phyloP scores from a whole-genome alignment of 2,113 vertebrate genomes.

The Propithecus coquereli region DNA sequence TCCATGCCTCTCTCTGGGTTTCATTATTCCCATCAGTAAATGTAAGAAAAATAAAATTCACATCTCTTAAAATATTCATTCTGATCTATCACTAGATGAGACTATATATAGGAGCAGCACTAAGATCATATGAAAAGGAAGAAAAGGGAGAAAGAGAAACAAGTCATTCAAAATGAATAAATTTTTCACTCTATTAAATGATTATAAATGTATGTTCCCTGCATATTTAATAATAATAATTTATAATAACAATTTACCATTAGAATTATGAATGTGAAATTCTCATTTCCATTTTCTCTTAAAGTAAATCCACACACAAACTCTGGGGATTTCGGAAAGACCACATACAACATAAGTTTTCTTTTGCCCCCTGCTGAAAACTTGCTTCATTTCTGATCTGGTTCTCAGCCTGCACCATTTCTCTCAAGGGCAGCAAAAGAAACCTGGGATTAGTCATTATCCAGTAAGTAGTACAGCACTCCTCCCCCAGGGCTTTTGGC shows the following conservation, averaged over 20 bases:
- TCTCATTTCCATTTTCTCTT: neutral
- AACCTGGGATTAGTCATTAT: slow-evolving; percentile 23
- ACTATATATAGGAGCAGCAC: rapidly evolving
- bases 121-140: neutral
- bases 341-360: neutral
- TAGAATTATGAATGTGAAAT: neutral
- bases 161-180: neutral
- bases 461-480: neutral
- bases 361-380: neutral
- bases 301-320: neutral
- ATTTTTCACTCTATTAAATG: neutral
- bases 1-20: neutral
- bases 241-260: neutral
- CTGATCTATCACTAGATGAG: neutral
- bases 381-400: slow-evolving; percentile 21
- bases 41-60: neutral
- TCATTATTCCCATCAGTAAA: neutral
- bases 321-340: neutral
- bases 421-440: slow-evolving; percentile 1
- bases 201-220: neutral
- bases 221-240: neutral
- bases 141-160: neutral
- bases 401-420: neutral
- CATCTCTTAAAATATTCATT: neutral
- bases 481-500: neutral